Base-by-base conservation (phyloP, 2,113 vertebrate genomes). In the Choloepus hoffmanni region DNA sequence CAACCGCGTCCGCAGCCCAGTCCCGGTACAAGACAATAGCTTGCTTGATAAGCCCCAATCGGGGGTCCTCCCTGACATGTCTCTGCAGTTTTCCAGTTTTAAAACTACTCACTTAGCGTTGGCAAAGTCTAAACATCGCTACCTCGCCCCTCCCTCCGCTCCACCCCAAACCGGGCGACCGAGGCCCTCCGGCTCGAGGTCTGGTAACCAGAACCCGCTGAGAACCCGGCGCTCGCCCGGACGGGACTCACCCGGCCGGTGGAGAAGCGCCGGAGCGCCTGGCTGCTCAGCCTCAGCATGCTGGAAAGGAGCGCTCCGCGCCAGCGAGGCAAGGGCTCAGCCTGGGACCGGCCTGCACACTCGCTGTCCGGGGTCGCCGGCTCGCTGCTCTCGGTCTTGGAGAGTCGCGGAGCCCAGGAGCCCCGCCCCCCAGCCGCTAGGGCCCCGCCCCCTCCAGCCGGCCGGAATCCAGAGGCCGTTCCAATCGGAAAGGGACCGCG, bases 211-310 rank as follows among this genome's bases (percentile, higher is more conserved):
- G 77, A 18, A 23, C 48, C 1, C 12, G 82, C 40, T 3, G 48
- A 5, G 53, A 73, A 86, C 63, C 36, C 8, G 85, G 58, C 9
- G 40, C 67, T 10, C 7, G 53, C 53, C 6, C 0, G 21, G 26
- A 70, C 7, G 0, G 67, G 97, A 99, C 99, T 99, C 98, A 99
- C 99, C 77, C 97, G 98, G 43, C 99, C 94, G n/a, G 98, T 99
- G 98, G 99, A 99, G 98, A 99, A 98, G 96, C 96, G 98, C 98
- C 99, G 98, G 23, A 99, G 96, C 95, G 98, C 97, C 90, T 97
- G 98, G n/a, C 74, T 50, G 60, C 98, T 98, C 43, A 98, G 97
- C 98, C 98, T 98, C 98, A 99, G 95, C 99, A 99, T 99, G 89
- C 36, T 67, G 93, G 16, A 43, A 19, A n/a, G 65, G 2, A 87